phyloP scores from a whole-genome alignment of 2,888 invertebrate genomes.

The Entomobrya proxima region DNA sequence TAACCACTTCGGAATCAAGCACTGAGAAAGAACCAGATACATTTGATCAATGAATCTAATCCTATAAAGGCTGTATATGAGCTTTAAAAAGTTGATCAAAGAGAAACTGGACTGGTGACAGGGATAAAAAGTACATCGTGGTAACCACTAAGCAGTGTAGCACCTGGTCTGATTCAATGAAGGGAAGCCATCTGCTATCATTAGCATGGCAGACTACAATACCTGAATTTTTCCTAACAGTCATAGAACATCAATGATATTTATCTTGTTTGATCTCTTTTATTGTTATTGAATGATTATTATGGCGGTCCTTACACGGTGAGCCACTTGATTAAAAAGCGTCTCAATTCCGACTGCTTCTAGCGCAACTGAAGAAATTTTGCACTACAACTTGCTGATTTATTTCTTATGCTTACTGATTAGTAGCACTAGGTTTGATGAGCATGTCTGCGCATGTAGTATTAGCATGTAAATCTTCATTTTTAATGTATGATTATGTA shows the following conservation, averaged over 20 bases:
- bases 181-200: not conserved
- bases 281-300: constrained; percentile 60
- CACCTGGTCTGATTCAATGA: not conserved
- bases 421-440: constrained; percentile 2
- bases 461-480: not conserved
- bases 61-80: not conserved
- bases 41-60: constrained; percentile 1
- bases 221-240: not conserved
- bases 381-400: constrained; percentile 14
- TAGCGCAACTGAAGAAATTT: not conserved
- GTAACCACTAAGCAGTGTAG: too few species aligned
- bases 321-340: constrained; percentile 47
- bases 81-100: constrained; percentile 45
- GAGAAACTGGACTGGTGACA: constrained; percentile 53
- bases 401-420: not conserved
- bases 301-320: constrained; percentile 32
- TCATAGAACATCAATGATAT: not conserved
- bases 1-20: constrained; percentile 22
- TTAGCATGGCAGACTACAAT: not conserved
- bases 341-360: constrained; percentile 11
- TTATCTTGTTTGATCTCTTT: constrained; percentile 62
- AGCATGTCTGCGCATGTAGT: not conserved
- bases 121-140: constrained; percentile 22
- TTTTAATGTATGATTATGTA: not conserved
- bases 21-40: constrained; percentile 35